Evolutionary conservation across 2,113 vertebrate genomes (phyloP).

Genomic region (Actinemys pallida): DNA sequence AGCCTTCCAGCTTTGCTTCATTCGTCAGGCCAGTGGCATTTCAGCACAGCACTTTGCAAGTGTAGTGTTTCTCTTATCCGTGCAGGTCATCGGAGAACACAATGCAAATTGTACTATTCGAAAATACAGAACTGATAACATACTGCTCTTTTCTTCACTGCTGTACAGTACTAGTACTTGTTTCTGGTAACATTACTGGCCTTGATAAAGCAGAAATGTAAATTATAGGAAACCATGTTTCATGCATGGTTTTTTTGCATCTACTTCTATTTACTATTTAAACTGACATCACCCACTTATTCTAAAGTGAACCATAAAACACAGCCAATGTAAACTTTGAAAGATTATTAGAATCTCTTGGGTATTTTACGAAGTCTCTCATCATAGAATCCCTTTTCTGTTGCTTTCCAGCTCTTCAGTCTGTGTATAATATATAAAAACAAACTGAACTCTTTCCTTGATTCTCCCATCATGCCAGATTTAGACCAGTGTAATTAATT

Average conservation of each 20-base stretch:
- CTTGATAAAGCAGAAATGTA: not conserved
- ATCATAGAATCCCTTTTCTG: not conserved
- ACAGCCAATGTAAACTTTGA: not conserved
- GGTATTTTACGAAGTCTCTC: not conserved
- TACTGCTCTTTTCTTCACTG: not conserved
- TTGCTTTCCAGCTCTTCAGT: not conserved
- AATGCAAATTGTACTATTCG: not conserved
- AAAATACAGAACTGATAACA: not conserved
- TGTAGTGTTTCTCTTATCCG: not conserved
- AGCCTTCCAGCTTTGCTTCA: not conserved
- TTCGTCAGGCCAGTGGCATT: not conserved
- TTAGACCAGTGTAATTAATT: not conserved
- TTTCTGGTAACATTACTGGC: not conserved
- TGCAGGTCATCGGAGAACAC: constrained; percentile 43
- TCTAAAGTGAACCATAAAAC: not conserved
- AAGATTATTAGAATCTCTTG: not conserved
- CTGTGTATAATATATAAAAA: not conserved
- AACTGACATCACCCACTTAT: not conserved
- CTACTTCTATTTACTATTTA: not conserved
- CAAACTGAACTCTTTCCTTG: not conserved
- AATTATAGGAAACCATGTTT: not conserved
- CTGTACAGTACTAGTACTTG: not conserved
- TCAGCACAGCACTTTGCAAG: not conserved
- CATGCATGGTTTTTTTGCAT: not conserved
- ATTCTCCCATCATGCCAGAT: not conserved